Base-by-base conservation (phyloP, 1,140 invertebrate species). In the Bemisia tabaci region DNA sequence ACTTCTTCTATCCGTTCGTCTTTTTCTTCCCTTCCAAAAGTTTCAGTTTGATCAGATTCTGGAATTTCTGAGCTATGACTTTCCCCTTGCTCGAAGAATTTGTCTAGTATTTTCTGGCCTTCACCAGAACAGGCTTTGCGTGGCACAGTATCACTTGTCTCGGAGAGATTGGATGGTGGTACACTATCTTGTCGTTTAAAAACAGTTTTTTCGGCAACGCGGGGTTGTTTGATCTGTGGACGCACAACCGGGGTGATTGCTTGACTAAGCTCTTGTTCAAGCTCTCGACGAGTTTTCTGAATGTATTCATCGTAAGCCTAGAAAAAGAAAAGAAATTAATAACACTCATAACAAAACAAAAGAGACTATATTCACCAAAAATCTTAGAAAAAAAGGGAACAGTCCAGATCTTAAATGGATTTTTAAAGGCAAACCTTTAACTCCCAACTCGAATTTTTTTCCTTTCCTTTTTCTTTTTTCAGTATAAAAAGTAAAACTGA, bases 251-350 rank as follows among this genome's bases (percentile, higher is more conserved):
- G 68, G 60, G 73, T 75, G 22, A 58, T 68, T 25, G 59, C 68
- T 26, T 74, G 70, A 67, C 78, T 75, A 26, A 75, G 73, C 69
- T 81, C 79, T 65, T 75, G 74, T 65, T 80, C 75, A 0, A 81
- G 69, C 48, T 82, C 79, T 27, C 70, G 63, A 65, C 76, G 77
- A 5, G 79, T 72, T 72, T 80, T 74, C n/a, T 73, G 71, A 64
- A 82, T 82, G 70, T 77, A 80, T 60, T 74, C 73, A 70, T 82
- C 80, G 69, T 82, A 82, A 25, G 77, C 78, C 78, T 82, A 71
- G 5, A 71, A 71, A 11, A 68, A 66, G 60, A 61, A 21, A 63
- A 22, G 26, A 66, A 68, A 61, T 2, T 22, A n/a, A 25, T 24
- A 24, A 11, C n/a, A 66, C 23, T 67, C 25, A 25, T 27, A 11